Evolutionary conservation across 2,113 vertebrate genomes (phyloP), one percentile per base, ranked within the genome.

Genomic region (Petroica traversi): DNA sequence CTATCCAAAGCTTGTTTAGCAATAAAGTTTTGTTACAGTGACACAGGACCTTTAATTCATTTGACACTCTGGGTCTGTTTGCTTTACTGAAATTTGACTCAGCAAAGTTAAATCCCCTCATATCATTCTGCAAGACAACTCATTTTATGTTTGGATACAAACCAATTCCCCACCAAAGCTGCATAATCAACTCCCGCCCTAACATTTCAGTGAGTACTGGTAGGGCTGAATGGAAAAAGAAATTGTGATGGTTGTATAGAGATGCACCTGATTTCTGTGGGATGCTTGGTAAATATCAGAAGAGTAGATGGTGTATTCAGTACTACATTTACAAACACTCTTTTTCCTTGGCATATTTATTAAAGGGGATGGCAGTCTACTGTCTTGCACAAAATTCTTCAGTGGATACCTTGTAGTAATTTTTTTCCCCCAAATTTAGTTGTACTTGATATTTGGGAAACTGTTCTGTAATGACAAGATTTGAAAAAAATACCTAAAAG

Each of bases 51-150:
- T 94, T 73, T 72, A 85, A 68, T 54, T 83, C 8, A 46, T 61
- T 82, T 72, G 49, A 85, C 54, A 25, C 58, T 81, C 48, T 74
- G 59, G 26, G 8, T 89, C 90, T 69, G 45, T 88, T 90, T 93
- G 73, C 88, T 90, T 76, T 79, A 33, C 58, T 83, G 58, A 92
- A 89, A 79, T 93, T 93, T 88, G 85, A 93, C 62, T 90, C 85
- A 78, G 77, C 77, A 68, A 90, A 90, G 75, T 76, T 69, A 88
- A 97, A 94, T 88, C 58, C 45, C 54, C 49, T 85, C 62, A 54
- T 69, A 72, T 82, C 81, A 83, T 76, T 59, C 82, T 73, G 67
- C 49, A 85, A 79, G 76, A 75, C 66, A 91, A 94, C 36, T 89
- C 25, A 38, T 72, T 95, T 94, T 72, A 49, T 89, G 69, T 87